Conservation (phyloP, 1,140 invertebrate genomes). For the Lineus longissimus region DNA sequence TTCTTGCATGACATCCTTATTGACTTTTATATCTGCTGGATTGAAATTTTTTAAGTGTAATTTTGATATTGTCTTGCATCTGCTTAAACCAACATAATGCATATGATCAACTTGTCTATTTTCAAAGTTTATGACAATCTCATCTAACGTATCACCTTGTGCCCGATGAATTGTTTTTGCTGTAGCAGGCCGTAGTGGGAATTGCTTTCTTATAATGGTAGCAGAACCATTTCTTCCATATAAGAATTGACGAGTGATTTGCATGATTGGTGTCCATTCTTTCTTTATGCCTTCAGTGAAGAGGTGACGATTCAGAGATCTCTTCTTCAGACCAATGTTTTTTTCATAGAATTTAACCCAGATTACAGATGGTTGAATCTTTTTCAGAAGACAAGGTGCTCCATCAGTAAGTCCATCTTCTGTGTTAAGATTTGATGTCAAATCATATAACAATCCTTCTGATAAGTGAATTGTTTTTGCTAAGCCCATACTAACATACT, state of each 20-base stretch:
- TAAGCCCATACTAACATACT: conserved; percentile 17
- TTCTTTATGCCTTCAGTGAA: not conserved
- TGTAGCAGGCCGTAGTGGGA: not conserved
- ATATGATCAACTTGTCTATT: not conserved
- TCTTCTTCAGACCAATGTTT: not conserved
- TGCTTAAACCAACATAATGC: conserved; percentile 4
- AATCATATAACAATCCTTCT: not conserved
- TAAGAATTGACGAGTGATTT: not conserved
- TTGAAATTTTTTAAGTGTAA: not conserved
- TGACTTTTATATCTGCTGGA: not conserved
- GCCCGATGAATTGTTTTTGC: not conserved
- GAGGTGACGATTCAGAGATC: not conserved
- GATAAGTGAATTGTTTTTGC: not conserved
- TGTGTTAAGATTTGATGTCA: not conserved
- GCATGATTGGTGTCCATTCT: not conserved
- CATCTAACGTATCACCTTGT: not conserved
- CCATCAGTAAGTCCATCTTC: conserved; percentile 2
- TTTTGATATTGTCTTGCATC: not conserved
- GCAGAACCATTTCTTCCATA: not conserved
- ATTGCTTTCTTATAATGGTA: not conserved
- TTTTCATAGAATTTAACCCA: not conserved
- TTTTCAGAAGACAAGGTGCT: not conserved
- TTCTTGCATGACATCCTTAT: not conserved
- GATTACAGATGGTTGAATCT: not conserved
- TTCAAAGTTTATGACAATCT: not conserved